phyloP scores from a whole-genome alignment of 2,888 invertebrate species.

The Ctena decussata region DNA sequence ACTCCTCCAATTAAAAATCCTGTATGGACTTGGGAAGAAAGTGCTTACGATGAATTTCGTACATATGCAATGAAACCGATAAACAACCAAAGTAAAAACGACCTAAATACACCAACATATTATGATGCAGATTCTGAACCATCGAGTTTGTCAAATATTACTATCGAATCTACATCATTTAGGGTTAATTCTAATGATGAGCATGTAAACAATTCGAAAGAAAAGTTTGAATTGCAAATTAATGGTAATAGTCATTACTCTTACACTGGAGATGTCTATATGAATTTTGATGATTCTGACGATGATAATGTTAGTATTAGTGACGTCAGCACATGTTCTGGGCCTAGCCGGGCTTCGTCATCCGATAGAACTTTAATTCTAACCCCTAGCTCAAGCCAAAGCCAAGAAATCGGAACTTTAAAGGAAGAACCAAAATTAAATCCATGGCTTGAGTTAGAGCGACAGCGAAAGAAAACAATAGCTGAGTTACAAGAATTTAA shows the following conservation, averaged over 20 bases:
- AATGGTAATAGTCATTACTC: slow-evolving; percentile 12
- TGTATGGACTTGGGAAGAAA: slow-evolving; percentile 5
- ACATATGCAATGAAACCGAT: neutral
- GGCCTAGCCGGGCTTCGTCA: neutral
- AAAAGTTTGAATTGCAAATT: neutral
- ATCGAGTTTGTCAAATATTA: neutral
- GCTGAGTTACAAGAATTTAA: neutral
- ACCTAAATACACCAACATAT: neutral
- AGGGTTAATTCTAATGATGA: neutral
- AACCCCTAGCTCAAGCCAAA: neutral
- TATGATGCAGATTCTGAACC: neutral
- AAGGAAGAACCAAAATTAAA: neutral
- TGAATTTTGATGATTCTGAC: neutral
- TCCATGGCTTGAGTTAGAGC: slow-evolving; percentile 11
- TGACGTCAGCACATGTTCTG: neutral
- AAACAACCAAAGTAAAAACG: neutral
- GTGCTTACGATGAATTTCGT: neutral
- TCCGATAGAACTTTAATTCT: neutral
- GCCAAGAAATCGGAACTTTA: neutral
- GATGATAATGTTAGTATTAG: slow-evolving; percentile 7
- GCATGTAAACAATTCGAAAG: neutral
- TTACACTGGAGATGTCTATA: slow-evolving; percentile 62
- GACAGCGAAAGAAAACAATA: neutral
- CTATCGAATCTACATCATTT: slow-evolving; percentile 3
- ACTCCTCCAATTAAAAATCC: neutral